phyloP scores from a whole-genome alignment of 2,797 vertebrate genomes.

The Acipenser transmontanus region DNA sequence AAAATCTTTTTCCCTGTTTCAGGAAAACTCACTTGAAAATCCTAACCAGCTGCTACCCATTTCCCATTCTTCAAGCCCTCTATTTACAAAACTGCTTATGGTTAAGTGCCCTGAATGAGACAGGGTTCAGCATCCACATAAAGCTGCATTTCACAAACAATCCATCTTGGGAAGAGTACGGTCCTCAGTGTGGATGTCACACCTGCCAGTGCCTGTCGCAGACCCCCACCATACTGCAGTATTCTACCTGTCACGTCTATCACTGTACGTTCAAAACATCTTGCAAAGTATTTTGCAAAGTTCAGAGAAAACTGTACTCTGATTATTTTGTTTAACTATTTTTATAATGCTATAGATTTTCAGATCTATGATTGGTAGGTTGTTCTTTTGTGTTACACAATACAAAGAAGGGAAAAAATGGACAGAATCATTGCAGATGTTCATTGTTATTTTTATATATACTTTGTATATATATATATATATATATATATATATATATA shows the following conservation, averaged over 20 bases:
- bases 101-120: background rate
- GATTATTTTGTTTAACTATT: too few species aligned
- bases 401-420: too few species aligned
- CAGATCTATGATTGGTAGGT: too few species aligned
- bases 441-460: too few species aligned
- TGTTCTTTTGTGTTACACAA: too few species aligned
- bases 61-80: background rate
- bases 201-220: background rate
- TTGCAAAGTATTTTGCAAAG: too few species aligned
- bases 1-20: background rate
- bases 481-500: background rate
- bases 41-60: background rate
- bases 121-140: background rate
- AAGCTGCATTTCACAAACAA: background rate
- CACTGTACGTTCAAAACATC: background rate
- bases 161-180: background rate
- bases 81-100: background rate
- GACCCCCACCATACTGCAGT: background rate
- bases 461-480: too few species aligned
- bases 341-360: too few species aligned
- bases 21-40: background rate
- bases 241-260: background rate
- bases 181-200: background rate
- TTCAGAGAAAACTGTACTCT: too few species aligned
- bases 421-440: too few species aligned